Conservation (phyloP, 1,140 invertebrate species). For the Atta cephalotes region DNA sequence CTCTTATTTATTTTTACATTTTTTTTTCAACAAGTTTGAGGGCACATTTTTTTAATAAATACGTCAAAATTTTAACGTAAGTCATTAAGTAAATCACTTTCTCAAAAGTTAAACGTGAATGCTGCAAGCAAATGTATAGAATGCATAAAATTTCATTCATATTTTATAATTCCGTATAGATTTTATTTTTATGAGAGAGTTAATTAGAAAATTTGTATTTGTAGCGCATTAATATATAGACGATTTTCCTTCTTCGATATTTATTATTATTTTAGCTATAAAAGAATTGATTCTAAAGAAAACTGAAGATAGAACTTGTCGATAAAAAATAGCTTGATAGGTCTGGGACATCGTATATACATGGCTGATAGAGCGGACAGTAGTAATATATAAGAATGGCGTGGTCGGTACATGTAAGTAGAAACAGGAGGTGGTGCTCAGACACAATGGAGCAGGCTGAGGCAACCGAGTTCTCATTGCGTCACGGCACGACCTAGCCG, state of each 20-base stretch:
- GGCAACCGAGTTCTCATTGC: slow-evolving; percentile 54
- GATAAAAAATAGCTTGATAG: neutral
- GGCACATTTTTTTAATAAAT: neutral
- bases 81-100: neutral
- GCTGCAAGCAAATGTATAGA: neutral
- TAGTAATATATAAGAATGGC: slow-evolving; percentile 18
- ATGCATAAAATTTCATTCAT: neutral
- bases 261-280: neutral
- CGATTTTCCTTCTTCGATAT: neutral
- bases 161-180: slow-evolving; percentile 1
- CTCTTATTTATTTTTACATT: neutral
- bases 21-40: neutral
- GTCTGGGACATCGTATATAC: neutral
- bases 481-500: slow-evolving; percentile 33
- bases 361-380: neutral
- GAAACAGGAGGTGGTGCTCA: slow-evolving; percentile 43
- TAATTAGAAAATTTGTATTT: neutral
- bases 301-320: neutral
- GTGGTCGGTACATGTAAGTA: slow-evolving; percentile 46
- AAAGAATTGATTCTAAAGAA: neutral
- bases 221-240: neutral
- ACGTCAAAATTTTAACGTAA: neutral
- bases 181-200: neutral
- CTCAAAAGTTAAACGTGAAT: neutral
- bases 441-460: slow-evolving; percentile 48